phyloP scores from a whole-genome alignment of 2,113 vertebrate genomes.

The Gallinago jamesoni region DNA sequence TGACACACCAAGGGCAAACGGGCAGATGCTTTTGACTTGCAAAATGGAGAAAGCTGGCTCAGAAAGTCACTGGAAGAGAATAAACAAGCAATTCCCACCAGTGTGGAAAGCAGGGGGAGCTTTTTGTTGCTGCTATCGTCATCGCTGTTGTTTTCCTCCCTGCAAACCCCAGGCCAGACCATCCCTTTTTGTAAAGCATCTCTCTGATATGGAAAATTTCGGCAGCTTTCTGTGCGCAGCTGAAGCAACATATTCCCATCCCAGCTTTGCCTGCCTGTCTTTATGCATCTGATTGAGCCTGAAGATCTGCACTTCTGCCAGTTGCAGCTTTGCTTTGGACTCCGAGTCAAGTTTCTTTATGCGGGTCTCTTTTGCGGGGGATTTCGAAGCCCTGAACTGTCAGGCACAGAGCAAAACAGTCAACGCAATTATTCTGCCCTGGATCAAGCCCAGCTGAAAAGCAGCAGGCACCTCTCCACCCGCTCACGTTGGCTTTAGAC shows the following conservation, averaged over 20 bases:
- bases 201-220: constrained; percentile 60
- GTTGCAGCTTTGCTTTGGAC: constrained; percentile 29
- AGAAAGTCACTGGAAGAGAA: constrained; percentile 39
- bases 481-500: not conserved
- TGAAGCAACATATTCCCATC: constrained; percentile 38
- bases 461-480: constrained; percentile 22
- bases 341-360: not conserved
- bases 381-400: constrained; percentile 29
- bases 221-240: not conserved
- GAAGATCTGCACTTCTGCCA: constrained; percentile 41
- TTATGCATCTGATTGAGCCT: constrained; percentile 41
- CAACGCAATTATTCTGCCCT: not conserved
- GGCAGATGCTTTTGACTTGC: constrained; percentile 25
- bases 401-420: constrained; percentile 4
- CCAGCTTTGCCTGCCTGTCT: constrained; percentile 25
- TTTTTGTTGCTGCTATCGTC: constrained; percentile 2
- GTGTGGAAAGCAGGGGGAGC: constrained; percentile 7
- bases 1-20: not conserved
- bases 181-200: constrained; percentile 25
- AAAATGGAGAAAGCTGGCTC: constrained; percentile 33
- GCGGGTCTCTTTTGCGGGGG: not conserved
- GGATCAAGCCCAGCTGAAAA: not conserved
- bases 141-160: constrained; percentile 30
- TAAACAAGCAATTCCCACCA: constrained; percentile 37
- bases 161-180: constrained; percentile 42